Evolutionary conservation across 2,113 vertebrate genomes (phyloP).

Genomic region (Leucopsar rothschildi): DNA sequence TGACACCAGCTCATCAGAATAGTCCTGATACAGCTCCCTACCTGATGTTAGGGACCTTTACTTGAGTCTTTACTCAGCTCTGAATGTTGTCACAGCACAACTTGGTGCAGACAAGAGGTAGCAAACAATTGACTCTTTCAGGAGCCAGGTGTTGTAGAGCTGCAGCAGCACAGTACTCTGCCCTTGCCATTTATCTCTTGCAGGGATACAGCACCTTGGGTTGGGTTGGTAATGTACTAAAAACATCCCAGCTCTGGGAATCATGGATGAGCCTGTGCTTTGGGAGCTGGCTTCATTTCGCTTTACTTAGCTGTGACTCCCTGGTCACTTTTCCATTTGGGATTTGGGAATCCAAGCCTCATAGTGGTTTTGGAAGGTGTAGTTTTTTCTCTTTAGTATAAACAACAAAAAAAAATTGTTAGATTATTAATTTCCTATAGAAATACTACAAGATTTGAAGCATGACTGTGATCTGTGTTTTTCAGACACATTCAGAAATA

Average conservation of each 20-base stretch:
- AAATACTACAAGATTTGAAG: not conserved
- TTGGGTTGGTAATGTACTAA: not conserved
- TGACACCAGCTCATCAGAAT: not conserved
- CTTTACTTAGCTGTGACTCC: not conserved
- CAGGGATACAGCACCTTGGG: not conserved
- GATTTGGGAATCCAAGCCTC: too few species aligned
- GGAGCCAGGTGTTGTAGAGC: not conserved
- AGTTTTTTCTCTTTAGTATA: not conserved
- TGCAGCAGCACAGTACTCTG: not conserved
- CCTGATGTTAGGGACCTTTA: not conserved
- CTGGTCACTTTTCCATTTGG: not conserved
- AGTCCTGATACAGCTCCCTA: not conserved
- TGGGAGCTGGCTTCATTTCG: not conserved
- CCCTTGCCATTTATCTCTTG: not conserved
- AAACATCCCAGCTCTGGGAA: not conserved
- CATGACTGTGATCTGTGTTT: not conserved
- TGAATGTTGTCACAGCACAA: not conserved
- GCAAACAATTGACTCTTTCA: not conserved
- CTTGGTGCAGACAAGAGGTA: not conserved
- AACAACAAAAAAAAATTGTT: not conserved
- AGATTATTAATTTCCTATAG: not conserved
- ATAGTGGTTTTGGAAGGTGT: not conserved
- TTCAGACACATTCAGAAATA: not conserved
- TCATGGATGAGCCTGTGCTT: fast-evolving
- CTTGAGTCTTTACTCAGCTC: not conserved